Percentiles rank a stretch among this genome's conserved stretches.
These are phyloP conservation scores for Candidula unifasciata DNA, from an alignment of 2,888 invertebrate species.

Conservation along the genomic window DNA sequence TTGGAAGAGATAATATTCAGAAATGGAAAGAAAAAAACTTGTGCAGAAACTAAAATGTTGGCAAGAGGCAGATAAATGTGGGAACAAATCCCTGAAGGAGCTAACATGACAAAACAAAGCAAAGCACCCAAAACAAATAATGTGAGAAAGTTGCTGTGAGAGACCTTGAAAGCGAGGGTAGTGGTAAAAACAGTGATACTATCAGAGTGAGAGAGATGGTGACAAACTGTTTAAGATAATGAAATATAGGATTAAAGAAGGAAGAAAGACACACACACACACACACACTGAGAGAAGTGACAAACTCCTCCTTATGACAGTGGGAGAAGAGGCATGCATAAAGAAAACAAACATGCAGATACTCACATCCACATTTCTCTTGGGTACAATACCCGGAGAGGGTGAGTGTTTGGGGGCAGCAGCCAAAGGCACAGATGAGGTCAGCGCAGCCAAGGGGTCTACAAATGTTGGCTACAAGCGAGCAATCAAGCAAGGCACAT, in stretches of 20 bases:
- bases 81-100: too few relatives aligned
- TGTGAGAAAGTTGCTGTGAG: too few relatives aligned
- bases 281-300: background rate
- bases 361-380: background rate
- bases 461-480: slow-evolving; percentile 34
- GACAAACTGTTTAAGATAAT: background rate
- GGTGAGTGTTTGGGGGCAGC: background rate
- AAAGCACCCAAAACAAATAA: too few relatives aligned
- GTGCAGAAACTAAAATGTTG: too few relatives aligned
- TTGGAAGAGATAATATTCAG: too few relatives aligned
- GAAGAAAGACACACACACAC: background rate
- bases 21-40: too few relatives aligned
- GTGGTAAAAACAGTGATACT: too few relatives aligned
- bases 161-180: too few relatives aligned
- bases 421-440: slow-evolving; percentile 13
- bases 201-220: background rate
- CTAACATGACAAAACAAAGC: too few relatives aligned
- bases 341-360: background rate
- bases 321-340: background rate
- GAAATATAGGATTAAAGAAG: background rate
- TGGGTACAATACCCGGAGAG: background rate
- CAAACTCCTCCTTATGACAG: background rate
- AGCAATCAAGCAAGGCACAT: background rate
- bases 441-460: slow-evolving; percentile 38
- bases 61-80: too few relatives aligned